Evolutionary conservation across 2,797 vertebrate species (phyloP).

Genomic region (Acipenser oxyrinchus): DNA sequence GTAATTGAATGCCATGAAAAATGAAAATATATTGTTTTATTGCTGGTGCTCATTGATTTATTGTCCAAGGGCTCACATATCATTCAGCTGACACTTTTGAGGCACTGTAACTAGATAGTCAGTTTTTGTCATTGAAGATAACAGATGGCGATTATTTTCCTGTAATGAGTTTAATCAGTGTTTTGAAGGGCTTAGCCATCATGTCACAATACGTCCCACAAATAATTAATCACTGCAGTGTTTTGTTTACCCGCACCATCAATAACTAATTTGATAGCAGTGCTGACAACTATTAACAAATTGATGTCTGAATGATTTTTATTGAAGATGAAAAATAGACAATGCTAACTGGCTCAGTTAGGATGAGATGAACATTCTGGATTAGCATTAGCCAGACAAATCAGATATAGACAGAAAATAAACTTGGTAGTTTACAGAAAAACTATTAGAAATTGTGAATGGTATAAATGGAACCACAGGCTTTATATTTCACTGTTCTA

Average conservation of each 20-base stretch:
- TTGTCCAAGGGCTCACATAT: constrained; percentile 53
- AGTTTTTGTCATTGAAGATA: constrained; percentile 65
- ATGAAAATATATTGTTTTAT: constrained; percentile 71
- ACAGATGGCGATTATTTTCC: constrained; percentile 73
- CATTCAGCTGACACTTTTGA: constrained; percentile 63
- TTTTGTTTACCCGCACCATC: constrained; percentile 66
- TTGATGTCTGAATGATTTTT: constrained; percentile 6
- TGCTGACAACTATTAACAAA: constrained; percentile 34
- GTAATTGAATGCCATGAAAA: constrained; percentile 70
- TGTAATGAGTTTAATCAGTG: constrained; percentile 72
- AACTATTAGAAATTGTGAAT: too few relatives aligned
- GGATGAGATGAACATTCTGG: background rate
- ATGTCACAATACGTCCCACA: constrained; percentile 51
- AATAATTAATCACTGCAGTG: constrained; percentile 58
- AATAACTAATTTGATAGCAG: constrained; percentile 62
- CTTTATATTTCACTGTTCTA: too few relatives aligned
- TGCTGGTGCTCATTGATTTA: constrained; percentile 67
- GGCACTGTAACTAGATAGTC: constrained; percentile 71
- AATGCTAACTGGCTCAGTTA: background rate
- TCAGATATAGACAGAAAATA: background rate
- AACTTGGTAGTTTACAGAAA: too few relatives aligned
- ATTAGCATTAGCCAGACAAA: background rate
- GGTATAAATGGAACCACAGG: too few relatives aligned
- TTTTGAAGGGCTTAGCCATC: constrained; percentile 67
- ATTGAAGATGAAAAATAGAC: constrained; percentile 7